phyloP scores from a whole-genome alignment of 2,888 invertebrate species.

The Acleris laterana region DNA sequence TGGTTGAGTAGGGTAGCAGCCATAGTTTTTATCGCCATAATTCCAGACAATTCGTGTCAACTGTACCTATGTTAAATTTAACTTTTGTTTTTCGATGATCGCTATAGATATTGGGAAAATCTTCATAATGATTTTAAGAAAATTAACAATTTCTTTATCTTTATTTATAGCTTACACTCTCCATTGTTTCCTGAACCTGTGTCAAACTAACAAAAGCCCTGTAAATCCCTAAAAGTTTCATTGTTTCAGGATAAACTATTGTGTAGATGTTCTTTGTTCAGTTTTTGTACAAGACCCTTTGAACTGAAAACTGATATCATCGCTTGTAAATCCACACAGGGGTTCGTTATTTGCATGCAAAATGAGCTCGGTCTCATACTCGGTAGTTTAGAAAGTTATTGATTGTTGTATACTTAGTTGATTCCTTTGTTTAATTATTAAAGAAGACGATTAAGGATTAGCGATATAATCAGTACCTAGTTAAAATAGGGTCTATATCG shows the following conservation, averaged over 20 bases:
- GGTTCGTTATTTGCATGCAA: not conserved
- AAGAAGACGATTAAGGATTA: no score
- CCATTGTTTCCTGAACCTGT: slow-evolving; percentile 25
- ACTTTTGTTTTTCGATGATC: no score
- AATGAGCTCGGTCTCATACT: not conserved
- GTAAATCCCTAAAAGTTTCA: slow-evolving; percentile 24
- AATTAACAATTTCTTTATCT: not conserved
- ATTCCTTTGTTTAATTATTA: no score
- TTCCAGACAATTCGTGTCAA: no score
- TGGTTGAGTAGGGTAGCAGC: no score
- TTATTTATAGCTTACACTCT: slow-evolving; percentile 5
- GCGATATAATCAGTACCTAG: no score
- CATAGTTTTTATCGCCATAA: no score
- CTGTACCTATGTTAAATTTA: no score
- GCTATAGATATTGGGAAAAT: no score
- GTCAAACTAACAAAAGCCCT: slow-evolving; percentile 28
- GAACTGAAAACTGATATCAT: slow-evolving; percentile 2
- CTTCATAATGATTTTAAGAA: not conserved
- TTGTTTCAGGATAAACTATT: slow-evolving; percentile 33
- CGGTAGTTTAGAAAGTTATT: not conserved
- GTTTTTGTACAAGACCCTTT: slow-evolving; percentile 11
- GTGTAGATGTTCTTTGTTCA: slow-evolving; percentile 28
- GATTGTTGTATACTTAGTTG: no score
- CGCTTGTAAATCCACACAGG: slow-evolving; percentile 8
- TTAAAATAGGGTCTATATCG: no score